Evolutionary conservation across 2,113 vertebrate species (phyloP), one percentile per base, ranked within the genome.

Genomic region (Ciconia boyciana): DNA sequence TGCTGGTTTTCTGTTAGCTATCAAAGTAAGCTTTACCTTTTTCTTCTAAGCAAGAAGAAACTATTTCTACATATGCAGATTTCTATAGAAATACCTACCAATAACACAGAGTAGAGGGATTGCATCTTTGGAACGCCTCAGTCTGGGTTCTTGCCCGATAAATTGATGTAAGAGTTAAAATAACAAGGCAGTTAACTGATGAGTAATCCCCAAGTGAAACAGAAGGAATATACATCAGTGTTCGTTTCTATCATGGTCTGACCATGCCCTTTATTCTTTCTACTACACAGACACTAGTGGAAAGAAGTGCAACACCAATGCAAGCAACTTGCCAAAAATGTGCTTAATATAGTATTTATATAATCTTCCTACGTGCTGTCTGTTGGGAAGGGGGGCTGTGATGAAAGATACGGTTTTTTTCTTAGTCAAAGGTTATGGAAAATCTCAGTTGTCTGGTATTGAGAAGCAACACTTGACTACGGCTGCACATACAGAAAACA

Each of bases 381-480:
- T 84, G 72, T 66, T 75, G 72, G 70, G 84, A 83, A 44, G 68
- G 65, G 49, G 39, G 58, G 62, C 64, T 89, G 34, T 74, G 60
- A 77, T 69, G 39, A 87, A 91, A 89, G 48, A 76, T 16, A 14
- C 3, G 2, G 44, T 16, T 3, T 46, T 20, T 68, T 87, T 68
- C 68, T 70, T 52, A 80, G 86, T 60, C 89, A 83, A 92, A 83
- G 54, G 71, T 94, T 94, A 81, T 74, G 95, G 95, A 95, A 96
- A 94, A 84, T 91, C 83, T 96, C 93, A 36, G 90, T 93, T 94
- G 90, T 78, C 72, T 36, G 54, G 64, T 68, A 83, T 57, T 1
- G 5, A 78, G 68, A 66, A 95, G 43, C 92, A 89, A 58, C 77
- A 62, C 90, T 93, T 81, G 81, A 93, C 92, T 95, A 77, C 93